Evolutionary conservation across 2,888 invertebrate species (phyloP).

Genomic region (Tachystola acroxantha): DNA sequence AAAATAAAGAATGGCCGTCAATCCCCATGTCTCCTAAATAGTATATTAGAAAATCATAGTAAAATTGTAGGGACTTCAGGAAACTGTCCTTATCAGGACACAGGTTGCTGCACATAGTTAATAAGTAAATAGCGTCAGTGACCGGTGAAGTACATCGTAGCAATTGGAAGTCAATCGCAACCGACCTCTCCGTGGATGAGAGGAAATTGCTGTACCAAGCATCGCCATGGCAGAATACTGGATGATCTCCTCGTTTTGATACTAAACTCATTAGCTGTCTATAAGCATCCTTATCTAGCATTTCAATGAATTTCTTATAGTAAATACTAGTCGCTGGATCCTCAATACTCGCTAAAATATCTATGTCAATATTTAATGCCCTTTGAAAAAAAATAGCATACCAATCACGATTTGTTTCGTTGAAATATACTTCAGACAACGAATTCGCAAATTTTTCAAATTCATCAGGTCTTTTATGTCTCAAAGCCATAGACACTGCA

Average conservation of each 20-base stretch:
- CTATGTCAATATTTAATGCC: constrained; percentile 32
- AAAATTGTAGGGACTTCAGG: constrained; percentile 29
- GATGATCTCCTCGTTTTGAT: constrained; percentile 22
- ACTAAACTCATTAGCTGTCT: constrained; percentile 27
- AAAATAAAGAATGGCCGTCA: constrained; percentile 26
- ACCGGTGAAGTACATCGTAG: constrained; percentile 38
- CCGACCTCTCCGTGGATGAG: constrained; percentile 27
- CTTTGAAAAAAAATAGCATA: constrained; percentile 32
- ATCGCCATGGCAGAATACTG: constrained; percentile 46
- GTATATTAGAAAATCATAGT: constrained; percentile 32
- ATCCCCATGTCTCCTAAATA: constrained; percentile 42
- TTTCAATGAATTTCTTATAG: constrained; percentile 34
- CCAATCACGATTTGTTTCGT: constrained; percentile 34
- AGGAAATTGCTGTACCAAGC: constrained; percentile 48
- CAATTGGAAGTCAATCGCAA: constrained; percentile 47
- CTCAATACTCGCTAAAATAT: constrained; percentile 33
- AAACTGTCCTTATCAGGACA: constrained; percentile 30
- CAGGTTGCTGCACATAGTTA: constrained; percentile 29
- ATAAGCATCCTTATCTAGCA: constrained; percentile 32
- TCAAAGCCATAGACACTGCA: constrained; percentile 40
- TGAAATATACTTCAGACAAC: constrained; percentile 36
- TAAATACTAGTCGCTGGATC: constrained; percentile 31
- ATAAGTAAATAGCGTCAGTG: constrained; percentile 35
- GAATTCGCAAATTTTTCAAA: constrained; percentile 29
- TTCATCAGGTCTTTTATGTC: constrained; percentile 28